Evolutionary conservation across 1,140 invertebrate genomes (phyloP), one percentile per base, ranked within the genome.

Genomic region (Vanessa tameamea): DNA sequence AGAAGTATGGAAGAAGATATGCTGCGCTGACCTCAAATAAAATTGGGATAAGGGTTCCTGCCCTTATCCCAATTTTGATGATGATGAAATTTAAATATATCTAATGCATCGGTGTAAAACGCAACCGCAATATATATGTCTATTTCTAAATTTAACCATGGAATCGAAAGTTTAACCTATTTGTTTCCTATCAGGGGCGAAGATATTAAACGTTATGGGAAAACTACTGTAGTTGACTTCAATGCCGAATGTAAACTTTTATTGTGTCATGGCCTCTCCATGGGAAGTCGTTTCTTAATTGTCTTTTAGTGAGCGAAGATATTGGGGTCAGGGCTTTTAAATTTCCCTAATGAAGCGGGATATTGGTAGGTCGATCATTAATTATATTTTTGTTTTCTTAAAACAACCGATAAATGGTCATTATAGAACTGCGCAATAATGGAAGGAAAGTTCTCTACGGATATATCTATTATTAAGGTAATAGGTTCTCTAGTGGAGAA

Each of bases 181-280:
- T 61, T 61, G 57, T 61, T 61, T 61, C 16, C 26, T 37, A 61
- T 37, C 57, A 61, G 57, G 57, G 57, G 26, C 57, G 26, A 61
- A 61, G 26, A 26, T 37, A 61, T 61, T 15, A 61, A 61, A 61
- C 57, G 57, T 61, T 61, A 61, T 61, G 57, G 57, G 57, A 61
- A 61, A 61, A 61, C 57, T 61, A 31, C 23, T 61, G 16, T 12
- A 61, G 20, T 61, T 37, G 23, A 61, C 57, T 37, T 61, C 57
- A 61, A 37, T 26, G 57, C 31, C 57, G 31, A 51, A 11, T 61
- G 31, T 61, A 31, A 61, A 61, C 26, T 61, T 57, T 61, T 61
- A 61, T 11, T 31, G 26, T 61, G 57, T 61, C 57, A 61, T 6
- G 57, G 57, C 23, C 57, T 37, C 57, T 61, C 26, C 31, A 61